These are phyloP conservation scores for Cyprinus carpio DNA, from an alignment of 2,113 vertebrate species.

Conservation along the genomic window DNA sequence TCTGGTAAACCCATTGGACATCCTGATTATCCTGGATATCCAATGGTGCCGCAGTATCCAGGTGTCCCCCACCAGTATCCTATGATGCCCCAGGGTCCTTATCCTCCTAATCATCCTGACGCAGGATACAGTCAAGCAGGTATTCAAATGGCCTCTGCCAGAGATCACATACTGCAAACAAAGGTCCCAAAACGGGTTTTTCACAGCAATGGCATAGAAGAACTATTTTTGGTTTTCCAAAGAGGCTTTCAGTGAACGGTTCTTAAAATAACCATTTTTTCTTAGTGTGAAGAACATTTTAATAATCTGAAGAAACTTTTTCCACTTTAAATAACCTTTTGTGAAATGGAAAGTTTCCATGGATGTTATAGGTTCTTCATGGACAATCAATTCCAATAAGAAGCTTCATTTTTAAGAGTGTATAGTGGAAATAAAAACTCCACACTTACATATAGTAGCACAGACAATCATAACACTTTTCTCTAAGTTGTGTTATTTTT, in stretches of 20 bases:
- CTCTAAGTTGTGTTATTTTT: background rate
- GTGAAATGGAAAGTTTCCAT: background rate
- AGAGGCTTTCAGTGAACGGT: background rate
- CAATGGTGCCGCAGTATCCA: constrained; percentile 72
- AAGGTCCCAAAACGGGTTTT: background rate
- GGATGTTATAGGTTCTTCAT: background rate
- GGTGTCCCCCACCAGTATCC: constrained; percentile 76
- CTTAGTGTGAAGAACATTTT: background rate
- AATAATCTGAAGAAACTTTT: background rate
- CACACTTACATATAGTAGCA: background rate
- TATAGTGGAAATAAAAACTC: background rate
- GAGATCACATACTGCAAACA: background rate
- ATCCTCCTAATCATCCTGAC: constrained; percentile 67
- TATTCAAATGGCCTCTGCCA: constrained; percentile 41
- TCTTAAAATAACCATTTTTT: background rate
- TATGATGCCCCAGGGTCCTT: constrained; percentile 71
- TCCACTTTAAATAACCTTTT: background rate
- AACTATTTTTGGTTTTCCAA: background rate
- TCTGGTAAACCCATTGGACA: constrained; percentile 77
- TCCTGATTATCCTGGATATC: constrained; percentile 70
- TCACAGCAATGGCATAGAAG: background rate
- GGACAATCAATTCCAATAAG: no score
- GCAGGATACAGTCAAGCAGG: constrained; percentile 71
- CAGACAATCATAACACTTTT: background rate
- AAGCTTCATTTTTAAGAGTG: no score